A percentile compares a stretch with the other conserved stretches of the same genome.
phyloP scores from a whole-genome alignment of 2,797 vertebrate genomes.

The Erithacus rubecula region DNA sequence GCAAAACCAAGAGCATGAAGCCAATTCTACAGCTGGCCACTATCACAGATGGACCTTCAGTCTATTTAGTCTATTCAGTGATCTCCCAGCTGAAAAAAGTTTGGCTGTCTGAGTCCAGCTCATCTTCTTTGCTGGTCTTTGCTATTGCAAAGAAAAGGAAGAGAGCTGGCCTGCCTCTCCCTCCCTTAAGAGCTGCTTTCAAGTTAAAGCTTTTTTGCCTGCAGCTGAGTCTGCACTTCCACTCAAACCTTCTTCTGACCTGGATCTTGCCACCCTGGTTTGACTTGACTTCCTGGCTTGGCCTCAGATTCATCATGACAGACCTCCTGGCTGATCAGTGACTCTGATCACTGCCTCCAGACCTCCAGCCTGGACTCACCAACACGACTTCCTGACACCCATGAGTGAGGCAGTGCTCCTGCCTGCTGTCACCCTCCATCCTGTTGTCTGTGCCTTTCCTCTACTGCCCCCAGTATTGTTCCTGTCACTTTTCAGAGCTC shows the following conservation, averaged over 20 bases:
- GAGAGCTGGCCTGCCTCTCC: neutral
- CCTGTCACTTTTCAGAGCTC: neutral
- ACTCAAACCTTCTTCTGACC: neutral
- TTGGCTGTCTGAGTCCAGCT: neutral
- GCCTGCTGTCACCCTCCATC: neutral
- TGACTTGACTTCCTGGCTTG: neutral
- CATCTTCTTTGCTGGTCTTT: neutral
- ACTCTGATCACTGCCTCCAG: neutral
- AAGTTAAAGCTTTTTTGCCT: neutral
- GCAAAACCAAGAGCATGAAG: neutral
- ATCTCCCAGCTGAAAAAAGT: neutral
- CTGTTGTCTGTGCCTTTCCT: rapidly evolving
- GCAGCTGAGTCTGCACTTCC: neutral
- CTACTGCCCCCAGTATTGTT: rapidly evolving
- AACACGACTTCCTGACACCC: neutral
- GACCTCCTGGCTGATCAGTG: neutral
- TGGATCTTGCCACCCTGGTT: neutral
- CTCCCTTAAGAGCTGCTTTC: neutral
- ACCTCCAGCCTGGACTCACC: neutral
- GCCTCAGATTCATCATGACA: neutral
- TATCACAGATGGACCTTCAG: neutral
- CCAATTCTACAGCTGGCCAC: neutral
- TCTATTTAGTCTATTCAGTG: neutral
- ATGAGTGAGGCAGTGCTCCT: rapidly evolving
- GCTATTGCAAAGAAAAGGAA: neutral